These are phyloP conservation scores for Crotalus helleri DNA, from an alignment of 2,113 vertebrate genomes.

Conservation along the genomic window DNA sequence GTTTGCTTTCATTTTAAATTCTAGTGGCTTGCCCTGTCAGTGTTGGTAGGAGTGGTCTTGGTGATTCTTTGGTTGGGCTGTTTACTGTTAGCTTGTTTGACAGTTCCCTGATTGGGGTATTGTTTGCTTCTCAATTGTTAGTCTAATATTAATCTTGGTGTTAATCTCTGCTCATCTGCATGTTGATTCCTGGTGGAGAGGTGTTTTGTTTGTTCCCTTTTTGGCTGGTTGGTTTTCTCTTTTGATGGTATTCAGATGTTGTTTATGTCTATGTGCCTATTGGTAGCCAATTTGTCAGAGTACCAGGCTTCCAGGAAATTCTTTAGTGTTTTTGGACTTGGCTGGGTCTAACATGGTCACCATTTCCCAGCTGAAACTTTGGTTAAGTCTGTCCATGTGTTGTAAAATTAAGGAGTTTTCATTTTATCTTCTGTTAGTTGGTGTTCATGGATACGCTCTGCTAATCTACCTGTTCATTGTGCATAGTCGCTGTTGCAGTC, in stretches of 20 bases:
- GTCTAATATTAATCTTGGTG: not conserved
- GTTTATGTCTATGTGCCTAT: not conserved
- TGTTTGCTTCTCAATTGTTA: not conserved
- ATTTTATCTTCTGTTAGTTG: not conserved
- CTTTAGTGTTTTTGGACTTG: not conserved
- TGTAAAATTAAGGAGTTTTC: not conserved
- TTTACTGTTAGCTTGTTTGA: not conserved
- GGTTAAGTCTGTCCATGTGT: not conserved
- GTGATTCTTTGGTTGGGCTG: not conserved
- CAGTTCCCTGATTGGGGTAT: not conserved
- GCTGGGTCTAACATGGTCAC: not conserved
- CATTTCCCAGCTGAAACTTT: not conserved
- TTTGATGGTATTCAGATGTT: not conserved
- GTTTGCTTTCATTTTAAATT: not conserved
- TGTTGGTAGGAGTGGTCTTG: not conserved
- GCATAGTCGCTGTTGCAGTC: not conserved
- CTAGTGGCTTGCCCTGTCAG: not conserved
- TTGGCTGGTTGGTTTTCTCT: not conserved
- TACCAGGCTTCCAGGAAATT: not conserved
- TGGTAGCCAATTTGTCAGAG: not conserved
- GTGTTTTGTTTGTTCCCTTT: not conserved
- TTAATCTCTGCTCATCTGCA: not conserved
- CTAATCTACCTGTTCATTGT: not conserved
- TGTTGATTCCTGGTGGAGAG: not conserved
- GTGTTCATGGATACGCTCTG: not conserved